Percentiles rank a stretch among this genome's conserved stretches.
Conservation (phyloP, 2,113 vertebrate species). For the Muntiacus muntjak region DNA sequence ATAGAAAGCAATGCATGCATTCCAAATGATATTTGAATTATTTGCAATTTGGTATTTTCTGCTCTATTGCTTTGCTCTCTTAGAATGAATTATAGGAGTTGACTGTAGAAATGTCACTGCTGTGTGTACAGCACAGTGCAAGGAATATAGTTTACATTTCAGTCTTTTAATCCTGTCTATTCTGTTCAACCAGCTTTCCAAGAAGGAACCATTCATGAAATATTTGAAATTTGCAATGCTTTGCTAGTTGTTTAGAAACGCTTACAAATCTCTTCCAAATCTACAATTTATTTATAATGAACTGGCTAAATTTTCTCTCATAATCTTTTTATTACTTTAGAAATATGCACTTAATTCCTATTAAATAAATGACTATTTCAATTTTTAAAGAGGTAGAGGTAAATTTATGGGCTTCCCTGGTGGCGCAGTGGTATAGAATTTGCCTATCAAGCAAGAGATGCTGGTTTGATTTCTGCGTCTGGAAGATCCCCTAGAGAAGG, state of each 20-base stretch:
- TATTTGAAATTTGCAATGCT: background rate
- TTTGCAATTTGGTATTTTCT: conserved; percentile 48
- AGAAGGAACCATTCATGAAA: background rate
- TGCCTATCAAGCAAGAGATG: background rate
- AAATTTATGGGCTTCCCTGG: background rate
- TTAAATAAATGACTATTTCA: background rate
- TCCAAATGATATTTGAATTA: conserved; percentile 50
- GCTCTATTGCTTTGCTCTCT: conserved; percentile 4
- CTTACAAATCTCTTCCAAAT: background rate
- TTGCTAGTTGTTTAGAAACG: background rate
- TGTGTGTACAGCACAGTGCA: conserved; percentile 9
- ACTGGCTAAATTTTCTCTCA: background rate
- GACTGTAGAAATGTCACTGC: conserved; percentile 43
- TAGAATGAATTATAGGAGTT: background rate
- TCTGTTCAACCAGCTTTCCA: background rate
- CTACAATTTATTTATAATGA: background rate
- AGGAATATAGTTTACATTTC: background rate
- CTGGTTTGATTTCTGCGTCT: background rate
- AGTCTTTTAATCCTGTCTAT: background rate
- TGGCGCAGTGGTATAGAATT: background rate
- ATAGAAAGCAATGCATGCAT: conserved; percentile 34
- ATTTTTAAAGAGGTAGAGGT: background rate
- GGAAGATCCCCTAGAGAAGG: background rate
- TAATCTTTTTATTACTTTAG: background rate
- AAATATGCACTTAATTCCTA: background rate